Evolutionary conservation across 30 jellyfish, hydroid and myxozoan species (phyloP), one percentile per base, ranked within the genome.

Genomic region (Chrysaora quinquecirrha): DNA sequence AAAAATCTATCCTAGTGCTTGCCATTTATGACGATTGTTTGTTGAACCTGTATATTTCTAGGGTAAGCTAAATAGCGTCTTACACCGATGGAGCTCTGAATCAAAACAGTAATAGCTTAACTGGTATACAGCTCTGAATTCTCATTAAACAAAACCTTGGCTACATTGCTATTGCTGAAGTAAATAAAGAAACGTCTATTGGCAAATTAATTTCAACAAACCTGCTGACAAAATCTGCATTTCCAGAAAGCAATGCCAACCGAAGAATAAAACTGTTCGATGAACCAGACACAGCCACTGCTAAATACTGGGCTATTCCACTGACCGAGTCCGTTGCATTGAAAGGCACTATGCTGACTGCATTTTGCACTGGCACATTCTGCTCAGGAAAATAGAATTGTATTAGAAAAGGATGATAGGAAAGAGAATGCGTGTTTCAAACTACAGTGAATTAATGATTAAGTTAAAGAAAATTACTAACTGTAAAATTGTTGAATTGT

Each of bases 211-310:
- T 69, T 34, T 14, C 63, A 34, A 69, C 30, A 35, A 69, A 84
- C 95, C 88, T 84, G 18, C 87, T 85, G 20, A 84, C 95, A 35
- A 25, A 84, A 33, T 84, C 95, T 27, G 95, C 75, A 27, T 31
- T 58, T 2, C 34, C 83, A 21, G 87, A 72, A 24, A 84, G 62
- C 95, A 71, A 71, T 18, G 82, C 83, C 48, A 62, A 71, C 47
- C 84, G 54, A 52, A 84, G 34, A 11, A 84, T 21, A 52, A 65
- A 73, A 72, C 95, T 72, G 4, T 49, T 48, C 70, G 77, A 2
- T 29, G 81, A 34, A 22, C 87, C 23, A 74, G 82, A 28, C 30
- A 73, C 34, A 50, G 95, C 78, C 60, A 64, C 75, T 46, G 76
- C 52, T 32, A 64, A 22, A 56, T 64, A 64, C 19, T 52, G 68